Base-by-base conservation (phyloP, 2,797 vertebrate species). In the Acanthurus leucopareius region DNA sequence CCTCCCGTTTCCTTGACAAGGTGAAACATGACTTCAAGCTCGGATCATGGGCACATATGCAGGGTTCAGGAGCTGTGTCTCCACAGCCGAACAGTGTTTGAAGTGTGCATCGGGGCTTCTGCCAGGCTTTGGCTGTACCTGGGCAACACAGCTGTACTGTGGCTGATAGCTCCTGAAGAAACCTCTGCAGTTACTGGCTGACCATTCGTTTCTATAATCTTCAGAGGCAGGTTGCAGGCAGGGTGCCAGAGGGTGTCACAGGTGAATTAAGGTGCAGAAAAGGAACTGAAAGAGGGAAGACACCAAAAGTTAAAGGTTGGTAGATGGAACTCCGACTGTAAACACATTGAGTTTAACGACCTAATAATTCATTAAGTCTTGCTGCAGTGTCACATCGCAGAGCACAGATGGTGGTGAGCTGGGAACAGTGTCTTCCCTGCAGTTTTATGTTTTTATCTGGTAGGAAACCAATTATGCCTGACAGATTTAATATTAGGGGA, bases 381-480 rank as follows among this genome's bases (percentile, higher is more conserved):
- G 73, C 72, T 72, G 82, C 85, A 75, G 87, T 77, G 87, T 89
- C 88, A 84, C 89, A 67, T 91, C 77, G 47, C 89, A 77, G 77
- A 85, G 91, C 92, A 84, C 93, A 94, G 94, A 94, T 93, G 94
- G 93, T 83, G 89, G 79, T 76, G 89, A 88, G 83, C 74, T 45
- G 86, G 84, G 86, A 91, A 90, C 91, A 81, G 58, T 86, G 84
- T 86, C 89, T 90, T 89, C 91, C 93, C 92, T 58, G 81, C 77
- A 87, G 93, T 92, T 93, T 93, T 89, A 94, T 91, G 92, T 80
- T 94, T 93, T 93, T 91, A 92, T 94, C 86, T 93, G 83, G 77
- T 86, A 66, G 85, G 89, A 94, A 95, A 92, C 90, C 90, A 94
- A 94, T 95, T 94, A 94, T 77, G 87, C 91, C 86, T 92, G 93